These are phyloP conservation scores for Ferdinandea cuprea DNA, from an alignment of 2,888 invertebrate genomes.

Conservation along the genomic window DNA sequence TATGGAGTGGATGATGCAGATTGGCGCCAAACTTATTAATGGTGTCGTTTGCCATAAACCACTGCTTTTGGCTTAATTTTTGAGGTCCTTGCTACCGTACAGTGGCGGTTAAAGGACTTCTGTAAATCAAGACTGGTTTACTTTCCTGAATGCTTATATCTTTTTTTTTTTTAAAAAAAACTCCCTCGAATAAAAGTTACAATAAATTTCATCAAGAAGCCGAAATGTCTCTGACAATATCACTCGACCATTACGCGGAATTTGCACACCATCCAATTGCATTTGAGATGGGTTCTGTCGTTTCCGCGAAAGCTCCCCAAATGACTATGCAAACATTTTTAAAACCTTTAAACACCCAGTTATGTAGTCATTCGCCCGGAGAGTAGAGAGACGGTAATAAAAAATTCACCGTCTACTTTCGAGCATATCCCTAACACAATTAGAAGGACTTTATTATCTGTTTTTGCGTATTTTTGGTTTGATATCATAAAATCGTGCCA, in stretches of 20 bases:
- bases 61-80: conserved; percentile 26
- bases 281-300: neutral
- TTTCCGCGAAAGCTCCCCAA: conserved; percentile 12
- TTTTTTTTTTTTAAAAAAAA: no score
- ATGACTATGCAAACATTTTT: conserved; percentile 51
- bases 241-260: neutral
- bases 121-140: no score
- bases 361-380: conserved; percentile 54
- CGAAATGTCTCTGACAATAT: neutral
- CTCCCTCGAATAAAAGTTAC: no score
- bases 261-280: conserved; percentile 41
- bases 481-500: no score
- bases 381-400: conserved; percentile 21
- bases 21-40: conserved; percentile 3
- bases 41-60: conserved; percentile 45
- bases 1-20: neutral
- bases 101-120: no score
- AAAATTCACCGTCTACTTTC: conserved; percentile 22
- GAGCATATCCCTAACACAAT: conserved; percentile 32
- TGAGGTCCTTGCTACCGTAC: no score
- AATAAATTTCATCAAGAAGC: neutral
- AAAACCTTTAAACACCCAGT: conserved; percentile 48
- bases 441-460: conserved; percentile 47
- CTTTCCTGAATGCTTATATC: no score
- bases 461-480: neutral